Conservation (phyloP, 2,113 vertebrate species). For the Struthio camelus region DNA sequence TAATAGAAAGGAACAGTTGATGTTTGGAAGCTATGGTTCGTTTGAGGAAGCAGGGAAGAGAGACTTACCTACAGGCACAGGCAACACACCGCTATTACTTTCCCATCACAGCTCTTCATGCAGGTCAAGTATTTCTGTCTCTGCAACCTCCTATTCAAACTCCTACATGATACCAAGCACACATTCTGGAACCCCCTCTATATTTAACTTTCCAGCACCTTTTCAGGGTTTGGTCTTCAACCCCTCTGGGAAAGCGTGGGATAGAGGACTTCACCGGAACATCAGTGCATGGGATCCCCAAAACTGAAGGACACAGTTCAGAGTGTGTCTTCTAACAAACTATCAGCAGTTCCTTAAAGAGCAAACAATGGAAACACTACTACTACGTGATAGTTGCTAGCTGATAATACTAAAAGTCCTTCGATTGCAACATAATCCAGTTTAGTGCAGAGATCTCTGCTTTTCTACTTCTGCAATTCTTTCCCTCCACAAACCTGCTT, state of each 20-base stretch:
- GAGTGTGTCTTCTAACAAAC: neutral
- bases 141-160: neutral
- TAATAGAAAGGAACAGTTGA: neutral
- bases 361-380: neutral
- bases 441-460: neutral
- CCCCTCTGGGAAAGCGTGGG: neutral
- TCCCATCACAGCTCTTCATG: neutral
- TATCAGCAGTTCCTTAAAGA: neutral
- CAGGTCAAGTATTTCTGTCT: neutral
- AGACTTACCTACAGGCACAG: neutral
- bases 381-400: neutral
- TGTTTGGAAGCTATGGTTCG: neutral
- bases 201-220: neutral
- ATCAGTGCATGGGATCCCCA: neutral
- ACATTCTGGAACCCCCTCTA: neutral
- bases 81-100: neutral
- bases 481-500: neutral
- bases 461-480: too few species aligned
- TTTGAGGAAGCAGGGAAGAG: neutral
- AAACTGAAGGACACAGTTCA: neutral
- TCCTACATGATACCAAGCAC: neutral
- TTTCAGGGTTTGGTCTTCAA: neutral
- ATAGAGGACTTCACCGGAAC: neutral
- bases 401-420: neutral
- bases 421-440: neutral